phyloP scores from a whole-genome alignment of 2,113 vertebrate genomes.

The Chaetodon auriga region DNA sequence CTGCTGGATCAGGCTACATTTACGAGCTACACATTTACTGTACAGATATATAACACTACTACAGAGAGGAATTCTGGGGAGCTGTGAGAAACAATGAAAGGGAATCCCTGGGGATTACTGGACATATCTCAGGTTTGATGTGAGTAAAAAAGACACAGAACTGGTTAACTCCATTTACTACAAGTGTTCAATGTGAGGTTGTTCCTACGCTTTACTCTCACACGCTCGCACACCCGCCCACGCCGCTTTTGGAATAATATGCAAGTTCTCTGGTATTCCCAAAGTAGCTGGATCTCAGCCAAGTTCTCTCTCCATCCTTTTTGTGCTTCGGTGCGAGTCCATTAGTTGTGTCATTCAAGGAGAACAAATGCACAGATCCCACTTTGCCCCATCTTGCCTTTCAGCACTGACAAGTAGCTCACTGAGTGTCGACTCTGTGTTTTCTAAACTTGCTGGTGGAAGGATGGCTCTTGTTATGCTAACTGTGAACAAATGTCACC shows the following conservation, averaged over 20 bases:
- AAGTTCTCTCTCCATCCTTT: not conserved
- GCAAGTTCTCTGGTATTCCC: conserved; percentile 42
- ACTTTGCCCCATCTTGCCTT: conserved; percentile 34
- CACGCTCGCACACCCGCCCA: conserved; percentile 17
- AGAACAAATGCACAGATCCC: conserved; percentile 10
- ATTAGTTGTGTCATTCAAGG: conserved; percentile 38
- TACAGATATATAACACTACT: no score
- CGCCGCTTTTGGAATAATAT: conserved; percentile 22
- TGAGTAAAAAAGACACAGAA: not conserved
- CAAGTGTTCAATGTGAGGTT: conserved; percentile 9
- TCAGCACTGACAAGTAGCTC: conserved; percentile 8
- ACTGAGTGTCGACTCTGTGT: not conserved
- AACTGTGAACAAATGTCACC: conserved; percentile 37
- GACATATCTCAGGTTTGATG: not conserved
- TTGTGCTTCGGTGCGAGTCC: not conserved
- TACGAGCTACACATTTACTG: no score
- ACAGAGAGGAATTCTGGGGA: no score
- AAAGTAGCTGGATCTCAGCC: conserved; percentile 21
- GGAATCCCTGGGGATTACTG: not conserved
- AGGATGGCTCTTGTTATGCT: conserved; percentile 10
- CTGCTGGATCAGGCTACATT: no score
- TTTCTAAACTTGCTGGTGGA: conserved; percentile 19
- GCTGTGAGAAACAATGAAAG: not conserved
- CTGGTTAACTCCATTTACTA: conserved; percentile 14
- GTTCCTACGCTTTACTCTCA: conserved; percentile 17